phyloP scores from a whole-genome alignment of 2,888 invertebrate species.

The Zelleria hepariella region DNA sequence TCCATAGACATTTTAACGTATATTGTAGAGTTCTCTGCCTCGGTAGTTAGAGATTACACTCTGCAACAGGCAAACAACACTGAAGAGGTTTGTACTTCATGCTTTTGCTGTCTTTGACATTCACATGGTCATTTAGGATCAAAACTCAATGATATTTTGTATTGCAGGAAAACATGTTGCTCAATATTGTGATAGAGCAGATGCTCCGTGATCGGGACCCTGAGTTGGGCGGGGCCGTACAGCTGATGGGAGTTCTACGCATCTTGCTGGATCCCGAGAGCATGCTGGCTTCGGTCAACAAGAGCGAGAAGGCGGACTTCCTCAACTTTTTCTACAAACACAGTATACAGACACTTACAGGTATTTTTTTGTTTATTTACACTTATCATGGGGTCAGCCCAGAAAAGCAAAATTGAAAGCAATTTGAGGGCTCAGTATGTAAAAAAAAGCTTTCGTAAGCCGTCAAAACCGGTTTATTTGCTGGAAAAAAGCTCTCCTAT shows the following conservation, averaged over 20 bases:
- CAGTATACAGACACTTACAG: slow-evolving; percentile 95
- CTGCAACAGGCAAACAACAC: slow-evolving; percentile 91
- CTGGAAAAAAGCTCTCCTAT: no score
- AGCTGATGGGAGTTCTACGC: slow-evolving; percentile 94
- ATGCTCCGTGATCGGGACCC: slow-evolving; percentile 97
- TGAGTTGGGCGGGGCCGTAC: slow-evolving; percentile 97
- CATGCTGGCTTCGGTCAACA: slow-evolving; percentile 93
- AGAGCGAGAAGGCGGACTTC: slow-evolving; percentile 98
- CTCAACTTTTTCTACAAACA: slow-evolving; percentile 98
- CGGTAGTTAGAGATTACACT: slow-evolving; percentile 97
- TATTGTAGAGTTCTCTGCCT: slow-evolving; percentile 98
- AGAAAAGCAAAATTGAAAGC: neutral
- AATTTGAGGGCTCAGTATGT: neutral
- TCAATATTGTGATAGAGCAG: slow-evolving; percentile 98
- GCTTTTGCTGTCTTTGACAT: no score
- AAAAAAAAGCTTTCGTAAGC: no score
- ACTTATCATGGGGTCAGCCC: neutral
- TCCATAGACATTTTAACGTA: slow-evolving; percentile 98
- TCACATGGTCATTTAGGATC: neutral
- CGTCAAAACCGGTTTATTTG: no score
- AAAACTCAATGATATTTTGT: neutral
- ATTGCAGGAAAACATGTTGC: slow-evolving; percentile 90
- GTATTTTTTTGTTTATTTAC: slow-evolving; percentile 54
- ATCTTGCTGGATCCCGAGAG: slow-evolving; percentile 97
- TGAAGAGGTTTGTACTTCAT: slow-evolving; percentile 81